Conservation (phyloP, 2,888 invertebrate genomes). For the Microplitis manilae region DNA sequence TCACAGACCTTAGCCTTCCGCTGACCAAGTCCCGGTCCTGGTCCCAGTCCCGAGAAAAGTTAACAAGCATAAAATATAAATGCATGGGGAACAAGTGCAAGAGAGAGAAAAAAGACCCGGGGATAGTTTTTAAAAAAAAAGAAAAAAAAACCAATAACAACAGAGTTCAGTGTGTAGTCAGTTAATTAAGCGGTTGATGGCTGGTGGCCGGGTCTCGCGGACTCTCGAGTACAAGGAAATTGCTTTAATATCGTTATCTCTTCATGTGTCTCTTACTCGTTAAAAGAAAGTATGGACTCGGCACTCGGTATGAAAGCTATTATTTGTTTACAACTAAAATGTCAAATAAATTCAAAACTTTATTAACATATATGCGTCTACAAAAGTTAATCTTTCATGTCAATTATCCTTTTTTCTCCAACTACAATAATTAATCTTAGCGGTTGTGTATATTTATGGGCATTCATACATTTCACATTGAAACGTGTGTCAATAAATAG, state of each 20-base stretch:
- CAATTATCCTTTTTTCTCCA: too few species aligned
- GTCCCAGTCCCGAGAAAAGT: slow-evolving; percentile 45
- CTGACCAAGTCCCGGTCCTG: slow-evolving; percentile 8
- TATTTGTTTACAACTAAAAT: too few species aligned
- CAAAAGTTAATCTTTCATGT: too few species aligned
- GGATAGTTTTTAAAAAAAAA: neutral
- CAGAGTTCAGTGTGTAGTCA: slow-evolving; percentile 18
- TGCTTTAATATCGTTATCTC: slow-evolving; percentile 48
- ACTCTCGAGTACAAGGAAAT: slow-evolving; percentile 47
- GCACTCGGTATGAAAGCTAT: too few species aligned
- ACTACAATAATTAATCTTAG: too few species aligned
- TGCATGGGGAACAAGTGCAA: slow-evolving; percentile 11
- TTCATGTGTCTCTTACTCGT: slow-evolving; percentile 8
- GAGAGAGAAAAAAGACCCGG: neutral
- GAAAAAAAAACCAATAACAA: slow-evolving; percentile 33
- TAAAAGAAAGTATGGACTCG: neutral
- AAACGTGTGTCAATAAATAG: neutral
- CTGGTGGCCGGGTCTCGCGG: slow-evolving; percentile 28
- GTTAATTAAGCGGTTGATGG: slow-evolving; percentile 54
- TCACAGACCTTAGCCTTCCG: slow-evolving; percentile 48
- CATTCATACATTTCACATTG: neutral
- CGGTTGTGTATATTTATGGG: neutral
- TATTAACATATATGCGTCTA: too few species aligned
- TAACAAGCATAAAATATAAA: slow-evolving; percentile 51
- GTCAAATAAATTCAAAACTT: too few species aligned